Evolutionary conservation across 64 coral and sea anemone genomes (phyloP).

Genomic region (Actinia tenebrosa): DNA sequence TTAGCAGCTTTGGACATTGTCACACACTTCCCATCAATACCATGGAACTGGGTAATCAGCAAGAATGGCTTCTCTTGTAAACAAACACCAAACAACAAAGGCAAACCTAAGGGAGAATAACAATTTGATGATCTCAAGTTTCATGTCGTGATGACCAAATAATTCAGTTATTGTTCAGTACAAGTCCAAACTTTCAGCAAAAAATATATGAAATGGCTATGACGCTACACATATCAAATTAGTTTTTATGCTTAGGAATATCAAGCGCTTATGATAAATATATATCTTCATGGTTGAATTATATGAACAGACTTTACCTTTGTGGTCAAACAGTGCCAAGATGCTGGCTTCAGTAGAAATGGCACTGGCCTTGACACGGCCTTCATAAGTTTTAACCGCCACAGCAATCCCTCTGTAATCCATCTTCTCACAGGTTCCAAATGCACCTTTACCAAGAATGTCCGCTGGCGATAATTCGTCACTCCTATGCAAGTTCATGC

Average conservation of each 20-base stretch:
- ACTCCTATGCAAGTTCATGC: not conserved
- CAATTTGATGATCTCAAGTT: too few species aligned
- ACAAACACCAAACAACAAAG: slow-evolving; percentile 39
- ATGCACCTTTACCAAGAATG: slow-evolving; percentile 24
- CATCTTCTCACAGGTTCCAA: slow-evolving; percentile 41
- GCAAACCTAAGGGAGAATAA: slow-evolving; percentile 31
- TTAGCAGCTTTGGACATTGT: not conserved
- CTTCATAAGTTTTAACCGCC: slow-evolving; percentile 26
- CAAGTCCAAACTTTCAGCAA: too few species aligned
- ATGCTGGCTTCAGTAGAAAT: slow-evolving; percentile 10
- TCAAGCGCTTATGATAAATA: too few species aligned
- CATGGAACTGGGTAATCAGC: slow-evolving; percentile 44
- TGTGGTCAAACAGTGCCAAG: slow-evolving; percentile 27
- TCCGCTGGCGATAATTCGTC: not conserved
- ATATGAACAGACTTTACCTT: slow-evolving; percentile 2
- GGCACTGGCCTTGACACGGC: not conserved
- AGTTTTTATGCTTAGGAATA: too few species aligned
- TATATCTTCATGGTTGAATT: too few species aligned
- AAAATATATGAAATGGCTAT: too few species aligned
- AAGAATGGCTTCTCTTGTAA: slow-evolving; percentile 13
- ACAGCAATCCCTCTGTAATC: slow-evolving; percentile 21
- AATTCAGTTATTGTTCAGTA: too few species aligned
- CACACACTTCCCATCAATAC: slow-evolving; percentile 22
- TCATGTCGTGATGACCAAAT: too few species aligned
- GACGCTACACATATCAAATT: too few species aligned